phyloP scores from a whole-genome alignment of 2,888 invertebrate genomes.

The Ctenicera cuprea region DNA sequence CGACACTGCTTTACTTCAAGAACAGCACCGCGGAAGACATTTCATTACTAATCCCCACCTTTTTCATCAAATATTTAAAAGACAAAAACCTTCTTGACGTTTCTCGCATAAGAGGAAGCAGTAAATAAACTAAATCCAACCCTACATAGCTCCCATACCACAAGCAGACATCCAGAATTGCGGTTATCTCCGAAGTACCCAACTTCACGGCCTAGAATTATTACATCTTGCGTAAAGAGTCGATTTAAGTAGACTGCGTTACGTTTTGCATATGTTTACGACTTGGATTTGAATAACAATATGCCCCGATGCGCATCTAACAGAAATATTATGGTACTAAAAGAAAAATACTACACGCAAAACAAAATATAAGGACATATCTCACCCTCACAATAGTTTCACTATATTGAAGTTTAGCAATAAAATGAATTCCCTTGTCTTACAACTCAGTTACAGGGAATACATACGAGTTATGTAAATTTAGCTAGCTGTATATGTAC shows the following conservation, averaged over 20 bases:
- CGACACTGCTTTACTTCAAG: neutral
- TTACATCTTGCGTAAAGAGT: conserved; percentile 20
- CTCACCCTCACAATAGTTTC: neutral
- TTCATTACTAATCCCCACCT: conserved; percentile 12
- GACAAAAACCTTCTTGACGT: neutral
- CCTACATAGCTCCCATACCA: conserved; percentile 14
- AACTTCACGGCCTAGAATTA: conserved; percentile 25
- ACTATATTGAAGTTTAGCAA: neutral
- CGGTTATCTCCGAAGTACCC: conserved; percentile 26
- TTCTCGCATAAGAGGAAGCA: conserved; percentile 16
- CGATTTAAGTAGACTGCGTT: conserved; percentile 29
- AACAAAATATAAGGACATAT: neutral
- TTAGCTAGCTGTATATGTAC: neutral
- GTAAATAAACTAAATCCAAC: conserved; percentile 30
- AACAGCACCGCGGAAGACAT: neutral
- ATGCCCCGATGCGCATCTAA: neutral
- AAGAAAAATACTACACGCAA: neutral
- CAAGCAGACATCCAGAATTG: conserved; percentile 23
- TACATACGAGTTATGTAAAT: too few relatives aligned
- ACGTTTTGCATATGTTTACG: conserved; percentile 30
- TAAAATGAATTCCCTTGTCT: neutral
- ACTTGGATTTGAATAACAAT: conserved; percentile 30
- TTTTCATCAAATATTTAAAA: conserved; percentile 29
- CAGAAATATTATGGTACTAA: conserved; percentile 12
- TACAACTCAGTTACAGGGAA: too few relatives aligned